These are phyloP conservation scores for Naso thynnoides DNA, from an alignment of 2,797 vertebrate species.

Conservation along the genomic window DNA sequence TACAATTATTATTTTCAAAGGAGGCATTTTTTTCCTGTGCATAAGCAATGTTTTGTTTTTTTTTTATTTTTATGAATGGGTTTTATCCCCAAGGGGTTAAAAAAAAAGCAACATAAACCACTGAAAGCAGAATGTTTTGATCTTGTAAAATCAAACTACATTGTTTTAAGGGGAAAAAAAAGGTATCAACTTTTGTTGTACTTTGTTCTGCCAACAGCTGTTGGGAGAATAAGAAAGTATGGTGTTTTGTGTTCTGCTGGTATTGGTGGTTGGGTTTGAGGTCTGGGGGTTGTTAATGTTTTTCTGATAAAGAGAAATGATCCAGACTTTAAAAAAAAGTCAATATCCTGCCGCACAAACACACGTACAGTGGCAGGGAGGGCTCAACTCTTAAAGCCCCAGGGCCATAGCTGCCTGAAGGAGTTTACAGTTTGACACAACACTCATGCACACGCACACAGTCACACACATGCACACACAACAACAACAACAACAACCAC, in stretches of 20 bases:
- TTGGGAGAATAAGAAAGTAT: constrained; percentile 70
- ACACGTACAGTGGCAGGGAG: constrained; percentile 78
- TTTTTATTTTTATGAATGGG: constrained; percentile 5
- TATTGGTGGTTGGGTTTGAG: constrained; percentile 26
- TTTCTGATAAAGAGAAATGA: constrained; percentile 88
- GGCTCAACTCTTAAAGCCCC: constrained; percentile 87
- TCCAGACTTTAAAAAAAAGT: constrained; percentile 86
- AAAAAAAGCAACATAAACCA: constrained; percentile 50
- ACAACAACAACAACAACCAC: constrained; percentile 76
- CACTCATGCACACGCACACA: constrained; percentile 82
- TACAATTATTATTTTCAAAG: constrained; percentile 18
- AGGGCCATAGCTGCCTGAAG: constrained; percentile 88
- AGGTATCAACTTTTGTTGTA: constrained; percentile 78
- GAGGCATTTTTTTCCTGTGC: constrained; percentile 83
- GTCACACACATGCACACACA: constrained; percentile 81
- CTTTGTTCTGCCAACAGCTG: constrained; percentile 82
- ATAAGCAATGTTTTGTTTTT: constrained; percentile 69
- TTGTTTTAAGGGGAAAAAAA: constrained; percentile 66
- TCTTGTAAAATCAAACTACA: constrained; percentile 77
- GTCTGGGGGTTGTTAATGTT: constrained; percentile 82
- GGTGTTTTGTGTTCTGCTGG: constrained; percentile 78
- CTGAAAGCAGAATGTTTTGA: constrained; percentile 73
- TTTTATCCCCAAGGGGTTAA: constrained; percentile 5
- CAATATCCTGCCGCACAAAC: constrained; percentile 84
- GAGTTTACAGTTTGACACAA: constrained; percentile 82